phyloP scores from a whole-genome alignment of 2,888 invertebrate genomes.

The Sympetrum striolatum region DNA sequence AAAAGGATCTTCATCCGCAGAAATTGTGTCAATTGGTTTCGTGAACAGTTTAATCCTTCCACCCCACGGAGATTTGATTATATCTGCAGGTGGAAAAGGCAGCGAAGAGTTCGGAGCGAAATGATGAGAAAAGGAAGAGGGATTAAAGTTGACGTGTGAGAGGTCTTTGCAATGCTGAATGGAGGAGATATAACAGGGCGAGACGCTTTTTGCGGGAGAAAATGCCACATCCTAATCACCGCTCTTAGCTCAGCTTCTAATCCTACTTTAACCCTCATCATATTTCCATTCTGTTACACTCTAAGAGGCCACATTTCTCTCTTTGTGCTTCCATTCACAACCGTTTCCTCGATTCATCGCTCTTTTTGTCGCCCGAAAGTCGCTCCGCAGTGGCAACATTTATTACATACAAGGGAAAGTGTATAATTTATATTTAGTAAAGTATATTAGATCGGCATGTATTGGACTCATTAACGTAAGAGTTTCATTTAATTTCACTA shows the following conservation, averaged over 20 bases:
- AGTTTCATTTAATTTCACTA: too few species aligned
- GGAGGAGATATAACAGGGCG: neutral
- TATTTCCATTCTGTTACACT: neutral
- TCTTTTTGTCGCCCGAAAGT: neutral
- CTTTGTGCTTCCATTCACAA: neutral
- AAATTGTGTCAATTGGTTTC: too few species aligned
- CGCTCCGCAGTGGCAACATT: too few species aligned
- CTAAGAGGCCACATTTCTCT: neutral
- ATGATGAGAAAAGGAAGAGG: neutral
- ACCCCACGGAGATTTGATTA: neutral
- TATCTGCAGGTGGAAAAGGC: neutral
- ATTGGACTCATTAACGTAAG: too few species aligned
- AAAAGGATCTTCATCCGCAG: too few species aligned
- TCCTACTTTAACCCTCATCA: neutral
- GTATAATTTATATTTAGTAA: too few species aligned
- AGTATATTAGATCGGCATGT: too few species aligned
- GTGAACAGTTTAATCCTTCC: too few species aligned
- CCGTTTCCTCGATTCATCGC: neutral
- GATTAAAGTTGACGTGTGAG: neutral
- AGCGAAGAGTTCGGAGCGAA: neutral
- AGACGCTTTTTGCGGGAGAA: neutral
- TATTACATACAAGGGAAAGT: too few species aligned
- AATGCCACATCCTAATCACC: neutral
- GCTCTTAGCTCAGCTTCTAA: neutral
- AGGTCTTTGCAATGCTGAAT: neutral